These are phyloP conservation scores for Bilobella aurantiaca DNA, from an alignment of 1,140 invertebrate genomes.

Conservation along the genomic window DNA sequence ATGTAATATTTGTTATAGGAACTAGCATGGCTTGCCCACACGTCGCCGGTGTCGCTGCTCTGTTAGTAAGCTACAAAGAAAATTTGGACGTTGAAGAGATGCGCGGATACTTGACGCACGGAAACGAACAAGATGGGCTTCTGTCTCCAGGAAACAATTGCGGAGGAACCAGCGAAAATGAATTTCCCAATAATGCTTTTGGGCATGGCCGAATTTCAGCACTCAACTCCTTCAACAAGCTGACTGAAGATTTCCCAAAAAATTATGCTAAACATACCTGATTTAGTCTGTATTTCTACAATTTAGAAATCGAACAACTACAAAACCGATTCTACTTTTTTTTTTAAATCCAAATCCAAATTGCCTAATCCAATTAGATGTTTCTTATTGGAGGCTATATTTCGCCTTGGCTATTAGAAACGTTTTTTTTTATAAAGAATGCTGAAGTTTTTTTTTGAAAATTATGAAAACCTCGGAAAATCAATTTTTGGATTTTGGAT, in stretches of 20 bases:
- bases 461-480: too few relatives aligned
- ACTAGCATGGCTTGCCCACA: slow-evolving; percentile 13
- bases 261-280: too few relatives aligned
- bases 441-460: too few relatives aligned
- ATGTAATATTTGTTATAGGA: not conserved
- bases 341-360: too few relatives aligned
- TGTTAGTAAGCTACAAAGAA: not conserved
- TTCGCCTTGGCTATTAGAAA: too few relatives aligned
- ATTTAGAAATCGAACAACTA: too few relatives aligned
- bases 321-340: too few relatives aligned
- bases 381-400: too few relatives aligned
- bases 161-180: not conserved
- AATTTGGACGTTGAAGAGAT: not conserved
- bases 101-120: not conserved
- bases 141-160: not conserved
- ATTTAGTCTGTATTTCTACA: too few relatives aligned
- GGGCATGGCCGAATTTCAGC: not conserved
- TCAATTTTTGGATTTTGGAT: too few relatives aligned
- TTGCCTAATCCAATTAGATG: too few relatives aligned
- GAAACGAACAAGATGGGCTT: not conserved
- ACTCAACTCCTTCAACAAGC: not conserved
- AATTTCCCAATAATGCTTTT: slow-evolving; percentile 8
- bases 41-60: slow-evolving; percentile 6
- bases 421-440: too few relatives aligned
- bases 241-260: not conserved